Conservation (phyloP, 2,113 vertebrate species). For the Tringa solitaria region DNA sequence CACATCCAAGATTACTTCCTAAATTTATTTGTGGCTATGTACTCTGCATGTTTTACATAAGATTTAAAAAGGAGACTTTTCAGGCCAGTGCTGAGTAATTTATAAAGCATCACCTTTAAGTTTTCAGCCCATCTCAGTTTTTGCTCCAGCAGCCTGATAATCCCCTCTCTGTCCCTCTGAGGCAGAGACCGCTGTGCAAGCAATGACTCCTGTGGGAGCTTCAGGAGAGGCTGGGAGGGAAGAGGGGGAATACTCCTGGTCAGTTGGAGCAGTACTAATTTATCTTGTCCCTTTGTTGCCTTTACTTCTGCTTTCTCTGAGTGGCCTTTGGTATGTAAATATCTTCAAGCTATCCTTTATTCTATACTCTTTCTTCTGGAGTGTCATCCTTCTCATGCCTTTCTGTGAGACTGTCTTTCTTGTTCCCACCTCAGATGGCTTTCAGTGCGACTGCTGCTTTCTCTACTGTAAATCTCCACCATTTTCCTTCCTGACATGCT, state of each 20-base stretch:
- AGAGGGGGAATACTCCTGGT: neutral
- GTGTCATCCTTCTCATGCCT: neutral
- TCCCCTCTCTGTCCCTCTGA: neutral
- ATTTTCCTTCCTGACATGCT: neutral
- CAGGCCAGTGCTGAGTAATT: neutral
- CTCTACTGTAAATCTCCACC: neutral
- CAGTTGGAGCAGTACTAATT: neutral
- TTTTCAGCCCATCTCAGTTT: neutral
- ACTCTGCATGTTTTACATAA: neutral
- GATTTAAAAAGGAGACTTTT: neutral
- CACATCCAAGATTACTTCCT: neutral
- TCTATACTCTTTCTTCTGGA: neutral
- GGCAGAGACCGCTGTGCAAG: neutral
- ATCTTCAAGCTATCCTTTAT: neutral
- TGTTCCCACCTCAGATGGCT: neutral
- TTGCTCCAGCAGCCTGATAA: neutral
- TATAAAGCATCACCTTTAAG: neutral
- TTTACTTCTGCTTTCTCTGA: neutral
- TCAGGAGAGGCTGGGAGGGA: neutral
- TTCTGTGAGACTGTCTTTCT: neutral
- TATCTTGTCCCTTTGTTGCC: neutral
- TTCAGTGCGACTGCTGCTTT: neutral
- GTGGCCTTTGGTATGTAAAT: neutral
- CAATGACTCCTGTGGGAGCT: neutral
- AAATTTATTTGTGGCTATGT: neutral